Evolutionary conservation across 2,113 vertebrate genomes (phyloP), one percentile per base, ranked within the genome.

Genomic region (Alouatta palliata): DNA sequence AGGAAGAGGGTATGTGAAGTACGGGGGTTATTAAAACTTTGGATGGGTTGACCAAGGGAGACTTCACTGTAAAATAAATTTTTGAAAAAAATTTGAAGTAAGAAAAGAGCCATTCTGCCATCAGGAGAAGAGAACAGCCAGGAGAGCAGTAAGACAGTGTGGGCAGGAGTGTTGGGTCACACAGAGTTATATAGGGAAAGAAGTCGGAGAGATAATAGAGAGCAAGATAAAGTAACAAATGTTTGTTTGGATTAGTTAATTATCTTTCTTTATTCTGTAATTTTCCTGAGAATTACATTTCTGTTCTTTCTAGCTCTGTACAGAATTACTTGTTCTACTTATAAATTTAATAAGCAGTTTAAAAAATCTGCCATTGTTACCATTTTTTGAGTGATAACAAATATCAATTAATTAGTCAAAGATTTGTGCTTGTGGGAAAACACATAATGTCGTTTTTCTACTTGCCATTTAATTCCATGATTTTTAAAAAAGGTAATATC

Each of bases 371-470:
- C 64, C 52, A 19, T 52, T 87, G 76, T 92, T 92, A 45, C 25
- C 17, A 81, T 92, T 97, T 95, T 95, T 47, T 52, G 68, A 89
- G 6, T 73, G 49, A 79, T 83, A 90, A 85, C 23, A 92, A 89
- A 14, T 19, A 58, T 87, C 27, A 75, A 52, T 88, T 76, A 94
- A 91, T 93, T 83, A 88, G 32, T 94, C 10, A 91, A 76, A 56
- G 7, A 37, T 70, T 92, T 95, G 37, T 94, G 40, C 45, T 68
- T 90, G 6, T 71, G 52, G 35, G 43, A 96, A 90, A 95, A 89
- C n/a, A 56, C n/a, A n/a, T 49, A 1, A 35, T 79, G 45, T 96
- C 9, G 68, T 83, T 90, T 94, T 97, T 86, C 77, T 71, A 73
- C 61, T 93, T 95, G 32, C 43, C 58, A 77, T 64, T 66, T 93